A percentile compares a stretch with the other conserved stretches of the same genome.
Evolutionary conservation across 2,797 vertebrate genomes (phyloP).

Genomic region (Pangasius macronema): DNA sequence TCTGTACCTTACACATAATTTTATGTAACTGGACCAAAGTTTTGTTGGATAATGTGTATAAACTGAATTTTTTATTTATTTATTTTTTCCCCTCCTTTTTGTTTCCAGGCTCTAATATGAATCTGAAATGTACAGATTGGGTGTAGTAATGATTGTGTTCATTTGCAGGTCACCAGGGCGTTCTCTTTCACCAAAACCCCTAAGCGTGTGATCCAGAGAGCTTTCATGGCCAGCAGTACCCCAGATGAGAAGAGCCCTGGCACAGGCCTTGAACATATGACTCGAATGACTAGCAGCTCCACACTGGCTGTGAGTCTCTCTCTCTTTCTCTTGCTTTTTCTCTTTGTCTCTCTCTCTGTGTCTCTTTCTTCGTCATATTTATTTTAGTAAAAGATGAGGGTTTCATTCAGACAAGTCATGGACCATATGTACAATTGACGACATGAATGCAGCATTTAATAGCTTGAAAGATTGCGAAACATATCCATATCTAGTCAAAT

Average conservation of each 20-base stretch:
- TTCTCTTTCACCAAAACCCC: conserved; percentile 98
- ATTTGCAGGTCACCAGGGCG: conserved; percentile 86
- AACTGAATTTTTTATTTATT: not conserved
- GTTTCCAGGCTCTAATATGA: not conserved
- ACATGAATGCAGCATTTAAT: not conserved
- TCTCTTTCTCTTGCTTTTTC: not conserved
- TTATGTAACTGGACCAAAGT: not conserved
- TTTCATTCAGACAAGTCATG: not conserved
- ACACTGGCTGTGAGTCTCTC: conserved; percentile 84
- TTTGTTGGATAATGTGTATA: not conserved
- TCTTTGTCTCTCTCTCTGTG: not conserved
- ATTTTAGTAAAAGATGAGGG: not conserved
- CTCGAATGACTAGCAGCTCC: conserved; percentile 77
- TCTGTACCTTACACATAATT: not conserved
- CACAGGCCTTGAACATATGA: conserved; percentile 71
- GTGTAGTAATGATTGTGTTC: conserved; percentile 13
- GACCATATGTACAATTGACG: not conserved
- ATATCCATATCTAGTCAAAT: not conserved
- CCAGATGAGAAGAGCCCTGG: conserved; percentile 82
- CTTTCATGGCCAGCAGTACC: conserved; percentile 83
- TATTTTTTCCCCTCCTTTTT: accelerated
- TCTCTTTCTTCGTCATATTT: conserved; percentile 9
- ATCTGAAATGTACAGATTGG: not conserved
- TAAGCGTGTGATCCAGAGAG: conserved; percentile 89
- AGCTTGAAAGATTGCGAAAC: not conserved